Conservation (phyloP, 2,888 invertebrate genomes). For the Isoperla grammatica region DNA sequence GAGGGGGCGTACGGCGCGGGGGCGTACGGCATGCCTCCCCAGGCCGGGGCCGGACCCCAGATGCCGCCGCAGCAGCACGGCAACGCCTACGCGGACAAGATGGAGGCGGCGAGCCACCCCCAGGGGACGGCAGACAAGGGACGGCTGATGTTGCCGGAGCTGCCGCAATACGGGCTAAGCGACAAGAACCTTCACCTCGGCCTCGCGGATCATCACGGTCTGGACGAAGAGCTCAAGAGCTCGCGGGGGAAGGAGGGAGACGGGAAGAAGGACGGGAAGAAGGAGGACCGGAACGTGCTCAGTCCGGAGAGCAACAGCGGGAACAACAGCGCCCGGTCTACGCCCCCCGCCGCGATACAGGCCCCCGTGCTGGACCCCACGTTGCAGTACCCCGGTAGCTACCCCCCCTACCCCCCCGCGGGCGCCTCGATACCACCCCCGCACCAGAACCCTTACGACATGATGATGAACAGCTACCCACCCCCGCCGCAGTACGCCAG, state of each 20-base stretch:
- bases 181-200: not conserved
- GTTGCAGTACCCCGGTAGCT: not conserved
- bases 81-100: not conserved
- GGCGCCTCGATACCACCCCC: not conserved
- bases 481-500: slow-evolving; percentile 14
- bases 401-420: not conserved
- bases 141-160: not conserved
- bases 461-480: slow-evolving; percentile 23
- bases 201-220: not conserved
- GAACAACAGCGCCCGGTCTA: slow-evolving; percentile 26
- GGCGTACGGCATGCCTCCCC: no score
- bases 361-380: not conserved
- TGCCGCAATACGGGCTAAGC: not conserved
- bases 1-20: no score
- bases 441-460: slow-evolving; percentile 24
- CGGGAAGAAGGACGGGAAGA: not conserved
- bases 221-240: not conserved
- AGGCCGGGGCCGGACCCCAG: not conserved
- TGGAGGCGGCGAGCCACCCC: not conserved
- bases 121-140: not conserved
- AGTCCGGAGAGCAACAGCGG: slow-evolving; percentile 23
- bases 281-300: not conserved
- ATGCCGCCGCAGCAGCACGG: not conserved
- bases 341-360: slow-evolving; percentile 15
- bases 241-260: no score